These are phyloP conservation scores for Denticeps clupeoides DNA, from an alignment of 2,797 vertebrate genomes.

Conservation along the genomic window DNA sequence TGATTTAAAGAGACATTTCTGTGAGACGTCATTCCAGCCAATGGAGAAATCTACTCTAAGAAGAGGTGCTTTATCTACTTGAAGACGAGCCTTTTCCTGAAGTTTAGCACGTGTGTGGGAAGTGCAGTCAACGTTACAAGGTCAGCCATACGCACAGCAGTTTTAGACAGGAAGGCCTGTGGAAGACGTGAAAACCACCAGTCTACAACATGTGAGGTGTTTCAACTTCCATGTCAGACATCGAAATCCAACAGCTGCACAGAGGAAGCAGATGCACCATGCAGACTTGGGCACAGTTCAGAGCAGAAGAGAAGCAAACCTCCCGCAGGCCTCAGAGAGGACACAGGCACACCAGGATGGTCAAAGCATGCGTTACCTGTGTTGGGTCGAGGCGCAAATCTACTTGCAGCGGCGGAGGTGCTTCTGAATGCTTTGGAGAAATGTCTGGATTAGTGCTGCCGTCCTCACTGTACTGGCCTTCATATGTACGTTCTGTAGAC, in stretches of 20 bases:
- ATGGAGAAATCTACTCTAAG: too few relatives aligned
- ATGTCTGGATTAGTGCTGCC: constrained; percentile 37
- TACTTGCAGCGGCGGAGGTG: constrained; percentile 51
- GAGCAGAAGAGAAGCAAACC: constrained; percentile 6
- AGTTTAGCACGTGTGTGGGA: background rate
- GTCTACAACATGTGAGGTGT: too few relatives aligned
- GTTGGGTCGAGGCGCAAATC: constrained; percentile 47
- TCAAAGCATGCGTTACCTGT: constrained; percentile 61
- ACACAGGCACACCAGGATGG: constrained; percentile 16
- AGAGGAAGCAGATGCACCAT: constrained; percentile 27
- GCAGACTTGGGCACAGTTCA: too few relatives aligned
- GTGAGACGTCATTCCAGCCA: too few relatives aligned
- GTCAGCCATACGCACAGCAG: background rate
- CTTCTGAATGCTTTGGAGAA: constrained; percentile 74
- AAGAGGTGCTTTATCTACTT: too few relatives aligned
- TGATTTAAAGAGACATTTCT: too few relatives aligned
- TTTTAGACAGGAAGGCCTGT: constrained; percentile 3
- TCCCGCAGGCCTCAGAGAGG: background rate
- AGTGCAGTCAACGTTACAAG: constrained; percentile 4
- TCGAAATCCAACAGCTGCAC: constrained; percentile 26
- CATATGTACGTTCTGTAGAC: background rate
- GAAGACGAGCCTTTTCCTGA: background rate
- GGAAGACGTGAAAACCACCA: too few relatives aligned
- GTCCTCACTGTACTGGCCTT: too few relatives aligned
- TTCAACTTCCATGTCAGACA: too few relatives aligned